Evolutionary conservation across 2,797 vertebrate genomes (phyloP).

Genomic region (Dendrocincla fuliginosa): DNA sequence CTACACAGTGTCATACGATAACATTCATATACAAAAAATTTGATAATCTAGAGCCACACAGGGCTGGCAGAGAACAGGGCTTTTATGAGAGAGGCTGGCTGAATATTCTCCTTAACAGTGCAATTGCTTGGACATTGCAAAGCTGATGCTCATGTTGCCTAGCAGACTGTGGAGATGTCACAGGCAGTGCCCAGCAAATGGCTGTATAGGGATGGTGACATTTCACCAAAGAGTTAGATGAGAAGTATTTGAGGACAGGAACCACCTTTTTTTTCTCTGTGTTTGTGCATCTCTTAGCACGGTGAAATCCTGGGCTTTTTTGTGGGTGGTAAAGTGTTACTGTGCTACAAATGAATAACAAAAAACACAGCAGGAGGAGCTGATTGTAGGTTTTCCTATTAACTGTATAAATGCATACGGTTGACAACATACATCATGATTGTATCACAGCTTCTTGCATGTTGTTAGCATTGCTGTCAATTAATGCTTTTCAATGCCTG

Average conservation of each 20-base stretch:
- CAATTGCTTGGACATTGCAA: background rate
- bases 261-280: background rate
- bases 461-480: background rate
- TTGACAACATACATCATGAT: background rate
- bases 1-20: background rate
- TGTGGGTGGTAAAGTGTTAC: background rate
- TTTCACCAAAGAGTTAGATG: background rate
- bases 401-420: background rate
- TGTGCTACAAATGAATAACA: background rate
- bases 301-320: background rate
- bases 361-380: background rate
- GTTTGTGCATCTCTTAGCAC: background rate
- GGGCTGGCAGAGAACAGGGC: background rate
- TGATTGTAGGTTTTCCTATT: background rate
- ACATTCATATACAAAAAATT: background rate
- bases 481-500: background rate
- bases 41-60: background rate
- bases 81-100: background rate
- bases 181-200: background rate
- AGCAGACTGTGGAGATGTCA: background rate
- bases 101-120: background rate
- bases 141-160: background rate
- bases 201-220: background rate
- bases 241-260: background rate
- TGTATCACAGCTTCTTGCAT: background rate